Base-by-base conservation (phyloP, 2,797 vertebrate species). In the Phoeniculus purpureus region DNA sequence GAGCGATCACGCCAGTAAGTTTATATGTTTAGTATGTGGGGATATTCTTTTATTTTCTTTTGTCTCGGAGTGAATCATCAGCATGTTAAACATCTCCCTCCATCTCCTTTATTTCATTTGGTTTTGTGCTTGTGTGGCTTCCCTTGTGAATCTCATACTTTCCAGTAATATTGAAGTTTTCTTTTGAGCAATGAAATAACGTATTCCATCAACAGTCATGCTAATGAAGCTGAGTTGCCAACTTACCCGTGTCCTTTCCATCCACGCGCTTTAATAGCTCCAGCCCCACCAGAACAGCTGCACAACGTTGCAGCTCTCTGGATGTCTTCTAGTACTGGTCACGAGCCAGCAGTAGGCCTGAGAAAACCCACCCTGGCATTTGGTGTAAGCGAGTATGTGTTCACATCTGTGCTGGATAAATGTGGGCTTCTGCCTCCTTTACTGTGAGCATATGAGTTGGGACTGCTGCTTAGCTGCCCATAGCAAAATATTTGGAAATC, bases 1-100 rank as follows among this genome's bases (percentile, higher is more conserved):
- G 87, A 96, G 66, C 66, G 82, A 81, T 90, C 87, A 54, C 32
- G 78, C 79, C 89, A 93, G n/a, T 67, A 64, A 85, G 68, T 85
- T 89, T 61, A 81, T 94, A 74, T 86, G 70, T 73, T 87, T 95
- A 67, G 58, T 71, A 60, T 73, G 85, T 67, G 64, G 67, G 73
- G 32, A 90, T 83, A 52, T 58, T 94, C 55, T 95, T 94, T 90
- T n/a, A 60, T 93, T 92, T 94, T 94, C 70, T 90, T 90, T 68
- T 87, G 86, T 94, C 60, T 94, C 34, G 29, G 66, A 89, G 29
- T 89, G 93, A 95, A 71, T 90, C 40, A 25, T 64, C 22, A 91
- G 25, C 85, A 89, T 64, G 71, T 91, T 78, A 86, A 91, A 73
- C 31, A 90, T 81, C 50, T 73, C 75, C 32, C 61, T 80, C 82